Conservation (phyloP, 2,797 vertebrate genomes). For the Cygnus olor region DNA sequence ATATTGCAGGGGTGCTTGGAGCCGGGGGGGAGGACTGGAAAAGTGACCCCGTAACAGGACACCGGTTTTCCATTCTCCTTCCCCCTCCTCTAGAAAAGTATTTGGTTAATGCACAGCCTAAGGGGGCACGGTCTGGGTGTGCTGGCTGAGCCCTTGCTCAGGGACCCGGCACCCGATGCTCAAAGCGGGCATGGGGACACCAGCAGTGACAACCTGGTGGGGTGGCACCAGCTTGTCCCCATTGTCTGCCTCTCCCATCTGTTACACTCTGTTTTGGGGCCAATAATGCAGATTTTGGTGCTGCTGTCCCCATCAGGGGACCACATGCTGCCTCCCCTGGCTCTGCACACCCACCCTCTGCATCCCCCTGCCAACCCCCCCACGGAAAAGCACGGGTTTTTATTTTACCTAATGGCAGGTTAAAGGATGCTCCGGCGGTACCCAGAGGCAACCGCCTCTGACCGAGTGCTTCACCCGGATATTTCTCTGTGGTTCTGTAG, state of each 20-base stretch:
- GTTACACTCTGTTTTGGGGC: background rate
- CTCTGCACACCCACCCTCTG: background rate
- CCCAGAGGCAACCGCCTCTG: accelerated
- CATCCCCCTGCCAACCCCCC: accelerated
- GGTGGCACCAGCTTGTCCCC: background rate
- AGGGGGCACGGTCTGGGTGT: background rate
- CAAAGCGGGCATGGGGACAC: background rate
- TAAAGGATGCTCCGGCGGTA: background rate
- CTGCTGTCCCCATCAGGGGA: background rate
- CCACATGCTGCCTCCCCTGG: too few relatives aligned
- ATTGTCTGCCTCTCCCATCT: accelerated
- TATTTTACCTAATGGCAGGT: background rate
- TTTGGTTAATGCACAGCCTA: background rate
- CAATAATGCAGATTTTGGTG: background rate
- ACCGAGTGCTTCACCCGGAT: accelerated
- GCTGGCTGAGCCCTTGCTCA: background rate
- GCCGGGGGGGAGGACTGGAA: background rate
- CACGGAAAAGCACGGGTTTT: accelerated
- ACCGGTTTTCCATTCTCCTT: background rate
- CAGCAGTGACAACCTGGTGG: accelerated
- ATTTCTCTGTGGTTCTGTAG: accelerated
- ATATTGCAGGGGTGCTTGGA: too few relatives aligned
- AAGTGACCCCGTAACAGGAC: background rate
- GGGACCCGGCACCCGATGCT: background rate
- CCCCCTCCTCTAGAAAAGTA: background rate